phyloP scores from a whole-genome alignment of 2,888 invertebrate species.

The Cephus nigrinus region DNA sequence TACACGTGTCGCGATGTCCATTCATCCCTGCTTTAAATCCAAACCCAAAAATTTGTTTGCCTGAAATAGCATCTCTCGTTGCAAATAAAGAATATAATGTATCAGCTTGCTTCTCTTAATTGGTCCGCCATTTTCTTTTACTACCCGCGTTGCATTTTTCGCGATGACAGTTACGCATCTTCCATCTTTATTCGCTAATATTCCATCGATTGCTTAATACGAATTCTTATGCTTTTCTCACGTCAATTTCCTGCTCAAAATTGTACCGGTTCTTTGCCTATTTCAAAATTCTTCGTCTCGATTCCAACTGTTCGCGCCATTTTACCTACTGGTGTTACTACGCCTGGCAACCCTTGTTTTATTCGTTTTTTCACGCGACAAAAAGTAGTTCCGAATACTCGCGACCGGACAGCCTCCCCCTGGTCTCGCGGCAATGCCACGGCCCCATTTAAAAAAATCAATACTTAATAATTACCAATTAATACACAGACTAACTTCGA shows the following conservation, averaged over 20 bases:
- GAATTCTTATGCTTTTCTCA: not conserved
- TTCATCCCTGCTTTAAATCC: not conserved
- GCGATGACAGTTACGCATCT: not conserved
- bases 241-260: not conserved
- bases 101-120: conserved; percentile 54
- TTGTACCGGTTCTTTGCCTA: not conserved
- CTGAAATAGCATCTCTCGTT: not conserved
- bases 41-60: not conserved
- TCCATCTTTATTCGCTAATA: not conserved
- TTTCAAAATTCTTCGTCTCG: conserved; percentile 10
- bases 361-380: conserved; percentile 25
- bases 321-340: conserved; percentile 29
- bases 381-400: conserved; percentile 29
- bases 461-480: conserved; percentile 65
- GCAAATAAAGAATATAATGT: conserved; percentile 48
- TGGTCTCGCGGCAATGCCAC: conserved; percentile 24
- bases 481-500: conserved; percentile 29
- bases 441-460: conserved; percentile 62
- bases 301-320: conserved; percentile 43
- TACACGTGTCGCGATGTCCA: not conserved
- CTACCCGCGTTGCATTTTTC: not conserved
- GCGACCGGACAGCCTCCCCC: conserved; percentile 24
- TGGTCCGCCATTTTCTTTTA: conserved; percentile 58
- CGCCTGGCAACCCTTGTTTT: conserved; percentile 29
- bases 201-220: not conserved